A percentile compares a stretch with the other conserved stretches of the same genome.
Evolutionary conservation across 2,888 invertebrate species (phyloP).

Genomic region (Diarsia brunnea): DNA sequence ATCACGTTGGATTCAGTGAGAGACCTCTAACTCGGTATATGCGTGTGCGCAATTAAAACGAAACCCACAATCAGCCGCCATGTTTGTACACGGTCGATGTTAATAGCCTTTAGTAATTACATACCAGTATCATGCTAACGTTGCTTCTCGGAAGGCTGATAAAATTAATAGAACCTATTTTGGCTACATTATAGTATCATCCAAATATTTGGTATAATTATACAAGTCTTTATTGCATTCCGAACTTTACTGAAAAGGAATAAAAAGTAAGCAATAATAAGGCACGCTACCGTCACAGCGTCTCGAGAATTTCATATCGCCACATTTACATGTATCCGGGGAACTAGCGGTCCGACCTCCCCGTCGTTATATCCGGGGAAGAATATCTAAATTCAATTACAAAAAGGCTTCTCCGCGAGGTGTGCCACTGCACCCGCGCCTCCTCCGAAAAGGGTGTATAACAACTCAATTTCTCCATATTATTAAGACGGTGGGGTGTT

Average conservation of each 20-base stretch:
- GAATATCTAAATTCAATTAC: constrained; percentile 91
- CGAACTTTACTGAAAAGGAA: constrained; percentile 63
- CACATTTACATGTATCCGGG: constrained; percentile 82
- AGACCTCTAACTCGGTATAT: constrained; percentile 86
- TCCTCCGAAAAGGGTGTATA: constrained; percentile 88
- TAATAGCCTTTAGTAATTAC: constrained; percentile 90
- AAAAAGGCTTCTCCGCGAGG: constrained; percentile 88
- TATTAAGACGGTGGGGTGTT: constrained; percentile 88
- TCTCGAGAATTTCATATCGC: constrained; percentile 84
- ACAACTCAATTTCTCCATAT: constrained; percentile 90
- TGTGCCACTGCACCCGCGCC: constrained; percentile 89
- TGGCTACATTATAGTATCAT: constrained; percentile 73
- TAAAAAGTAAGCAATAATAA: constrained; percentile 76
- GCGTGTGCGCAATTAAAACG: constrained; percentile 91
- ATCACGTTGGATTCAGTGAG: constrained; percentile 81
- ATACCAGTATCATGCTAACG: constrained; percentile 88
- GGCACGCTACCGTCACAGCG: constrained; percentile 74
- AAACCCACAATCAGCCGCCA: constrained; percentile 90
- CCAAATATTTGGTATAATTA: constrained; percentile 69
- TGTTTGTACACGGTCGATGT: constrained; percentile 91
- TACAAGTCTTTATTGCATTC: constrained; percentile 64
- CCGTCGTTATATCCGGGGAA: constrained; percentile 85
- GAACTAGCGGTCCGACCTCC: constrained; percentile 84
- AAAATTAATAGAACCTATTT: constrained; percentile 89
- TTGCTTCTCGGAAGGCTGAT: constrained; percentile 89